Evolutionary conservation across 2,113 vertebrate species (phyloP).

Genomic region (Pomatostomus ruficeps): DNA sequence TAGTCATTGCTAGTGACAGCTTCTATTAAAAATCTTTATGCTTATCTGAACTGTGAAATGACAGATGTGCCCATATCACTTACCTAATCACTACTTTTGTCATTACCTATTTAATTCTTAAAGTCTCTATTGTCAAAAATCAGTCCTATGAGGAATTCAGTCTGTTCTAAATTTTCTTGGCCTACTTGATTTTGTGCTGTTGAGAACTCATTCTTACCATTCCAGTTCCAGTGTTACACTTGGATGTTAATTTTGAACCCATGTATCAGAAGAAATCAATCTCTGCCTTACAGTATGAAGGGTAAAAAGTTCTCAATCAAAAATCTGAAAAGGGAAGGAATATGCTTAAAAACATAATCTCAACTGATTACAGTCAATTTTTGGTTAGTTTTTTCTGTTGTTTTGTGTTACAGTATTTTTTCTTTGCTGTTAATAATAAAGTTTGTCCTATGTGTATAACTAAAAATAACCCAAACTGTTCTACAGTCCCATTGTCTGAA

Average conservation of each 20-base stretch:
- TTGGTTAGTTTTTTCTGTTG: neutral
- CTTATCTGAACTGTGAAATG: neutral
- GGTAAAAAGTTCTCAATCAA: neutral
- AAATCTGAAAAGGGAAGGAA: neutral
- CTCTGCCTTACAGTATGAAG: neutral
- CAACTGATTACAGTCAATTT: neutral
- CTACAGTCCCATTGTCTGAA: neutral
- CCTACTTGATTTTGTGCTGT: neutral
- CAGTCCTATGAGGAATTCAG: neutral
- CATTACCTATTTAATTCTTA: neutral
- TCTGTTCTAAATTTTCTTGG: neutral
- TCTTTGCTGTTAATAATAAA: neutral
- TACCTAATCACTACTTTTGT: neutral
- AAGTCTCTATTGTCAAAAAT: neutral
- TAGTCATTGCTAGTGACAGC: neutral
- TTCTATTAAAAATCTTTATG: neutral
- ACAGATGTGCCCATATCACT: neutral
- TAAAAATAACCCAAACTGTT: neutral
- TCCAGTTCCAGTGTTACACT: neutral
- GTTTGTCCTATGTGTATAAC: neutral
- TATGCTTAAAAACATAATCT: neutral
- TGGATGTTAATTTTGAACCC: neutral
- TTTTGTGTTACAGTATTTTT: neutral
- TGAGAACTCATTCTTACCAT: neutral
- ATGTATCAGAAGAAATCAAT: neutral